These are phyloP conservation scores for Sebastes nivosus DNA, from an alignment of 2,797 vertebrate genomes.

Conservation along the genomic window DNA sequence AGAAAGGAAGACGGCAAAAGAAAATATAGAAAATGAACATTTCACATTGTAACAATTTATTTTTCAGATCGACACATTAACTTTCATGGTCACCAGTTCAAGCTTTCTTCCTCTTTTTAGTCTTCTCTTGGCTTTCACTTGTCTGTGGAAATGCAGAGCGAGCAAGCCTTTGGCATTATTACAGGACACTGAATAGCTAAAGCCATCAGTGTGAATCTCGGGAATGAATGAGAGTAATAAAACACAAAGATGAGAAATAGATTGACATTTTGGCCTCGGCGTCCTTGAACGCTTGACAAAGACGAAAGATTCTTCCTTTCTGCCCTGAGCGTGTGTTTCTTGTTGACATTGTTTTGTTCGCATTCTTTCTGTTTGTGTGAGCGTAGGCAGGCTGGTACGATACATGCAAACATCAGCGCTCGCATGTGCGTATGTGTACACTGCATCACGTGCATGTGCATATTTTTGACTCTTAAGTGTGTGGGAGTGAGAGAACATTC, in stretches of 20 bases:
- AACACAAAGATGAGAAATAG: slow-evolving; percentile 30
- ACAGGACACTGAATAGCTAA: slow-evolving; percentile 19
- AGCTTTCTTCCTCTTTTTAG: not conserved
- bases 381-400: not conserved
- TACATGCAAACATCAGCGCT: slow-evolving; percentile 32
- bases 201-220: slow-evolving; percentile 40
- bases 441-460: slow-evolving; percentile 50
- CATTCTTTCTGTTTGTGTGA: not conserved
- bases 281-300: slow-evolving; percentile 31
- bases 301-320: not conserved
- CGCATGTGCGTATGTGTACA: slow-evolving; percentile 14
- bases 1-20: not conserved
- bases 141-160: not conserved
- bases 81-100: slow-evolving; percentile 21
- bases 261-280: slow-evolving; percentile 14
- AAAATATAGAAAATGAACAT: not conserved
- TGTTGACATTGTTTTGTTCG: not conserved
- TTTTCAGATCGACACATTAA: slow-evolving; percentile 2
- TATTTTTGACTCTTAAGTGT: slow-evolving; percentile 64
- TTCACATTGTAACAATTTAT: slow-evolving; percentile 1
- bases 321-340: not conserved
- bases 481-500: slow-evolving; percentile 76
- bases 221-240: slow-evolving; percentile 29
- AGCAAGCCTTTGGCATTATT: slow-evolving; percentile 17
- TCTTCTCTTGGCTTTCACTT: not conserved